These are phyloP conservation scores for Malurus splendens DNA, from an alignment of 2,797 vertebrate genomes.

Conservation along the genomic window DNA sequence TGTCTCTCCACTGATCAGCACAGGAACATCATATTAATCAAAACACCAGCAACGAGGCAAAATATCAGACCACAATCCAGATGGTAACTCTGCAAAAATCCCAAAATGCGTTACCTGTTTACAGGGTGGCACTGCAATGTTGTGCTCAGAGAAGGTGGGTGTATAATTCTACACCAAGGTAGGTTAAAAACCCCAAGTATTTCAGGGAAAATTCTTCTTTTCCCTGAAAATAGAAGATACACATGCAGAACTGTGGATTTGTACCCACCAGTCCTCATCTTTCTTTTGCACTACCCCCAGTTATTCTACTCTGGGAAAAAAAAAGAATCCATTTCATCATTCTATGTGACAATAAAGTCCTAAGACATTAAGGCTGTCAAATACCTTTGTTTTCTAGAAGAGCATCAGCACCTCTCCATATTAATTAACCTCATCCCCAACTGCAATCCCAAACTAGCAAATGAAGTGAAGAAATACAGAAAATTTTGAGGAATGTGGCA, in stretches of 20 bases:
- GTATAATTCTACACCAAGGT: not conserved
- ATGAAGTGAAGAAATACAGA: not conserved
- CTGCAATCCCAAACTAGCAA: not conserved
- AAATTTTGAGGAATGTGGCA: not conserved
- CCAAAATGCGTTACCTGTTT: not conserved
- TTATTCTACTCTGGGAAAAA: not conserved
- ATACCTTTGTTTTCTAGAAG: not conserved
- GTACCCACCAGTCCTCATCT: not conserved
- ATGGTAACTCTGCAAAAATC: not conserved
- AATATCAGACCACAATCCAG: not conserved
- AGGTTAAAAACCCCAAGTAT: not conserved
- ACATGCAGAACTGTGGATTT: not conserved
- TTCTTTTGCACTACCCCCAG: not conserved
- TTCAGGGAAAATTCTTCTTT: not conserved
- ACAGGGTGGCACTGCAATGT: not conserved
- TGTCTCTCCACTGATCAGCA: slow-evolving; percentile 20
- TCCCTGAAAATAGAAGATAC: not conserved
- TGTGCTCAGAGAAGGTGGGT: not conserved
- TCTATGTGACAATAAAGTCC: not conserved
- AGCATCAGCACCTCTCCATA: not conserved
- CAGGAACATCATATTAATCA: slow-evolving; percentile 34
- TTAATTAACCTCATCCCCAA: not conserved
- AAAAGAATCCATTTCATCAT: not conserved
- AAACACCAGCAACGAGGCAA: not conserved
- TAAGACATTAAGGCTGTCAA: not conserved